phyloP scores from a whole-genome alignment of 2,888 invertebrate species.

The Parnassius orleans region DNA sequence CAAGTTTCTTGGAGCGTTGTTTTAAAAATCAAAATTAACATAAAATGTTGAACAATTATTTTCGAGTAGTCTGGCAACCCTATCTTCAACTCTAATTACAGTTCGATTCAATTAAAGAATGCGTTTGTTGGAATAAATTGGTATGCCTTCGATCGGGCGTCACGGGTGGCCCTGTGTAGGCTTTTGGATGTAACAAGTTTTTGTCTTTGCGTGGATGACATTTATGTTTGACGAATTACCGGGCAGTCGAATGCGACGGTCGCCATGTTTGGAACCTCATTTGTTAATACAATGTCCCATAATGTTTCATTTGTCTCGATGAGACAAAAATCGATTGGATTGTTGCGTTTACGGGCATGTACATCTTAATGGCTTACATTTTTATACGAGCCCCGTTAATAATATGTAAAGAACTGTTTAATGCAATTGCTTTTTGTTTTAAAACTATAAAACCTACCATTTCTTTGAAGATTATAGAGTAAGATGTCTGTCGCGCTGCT shows the following conservation, averaged over 20 bases:
- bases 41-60: slow-evolving; percentile 1
- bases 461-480: too few species aligned
- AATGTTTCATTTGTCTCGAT: slow-evolving; percentile 2
- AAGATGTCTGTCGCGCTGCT: too few species aligned
- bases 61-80: slow-evolving; percentile 17
- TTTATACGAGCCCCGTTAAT: neutral
- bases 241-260: slow-evolving; percentile 4
- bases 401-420: neutral
- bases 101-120: slow-evolving; percentile 42
- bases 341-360: neutral
- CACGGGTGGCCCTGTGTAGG: slow-evolving; percentile 25
- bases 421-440: too few species aligned
- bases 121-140: slow-evolving; percentile 39
- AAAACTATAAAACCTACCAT: too few species aligned
- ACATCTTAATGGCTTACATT: neutral
- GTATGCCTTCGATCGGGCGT: slow-evolving; percentile 33
- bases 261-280: slow-evolving; percentile 17
- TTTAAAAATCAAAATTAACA: too few species aligned
- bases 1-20: too few species aligned
- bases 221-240: slow-evolving; percentile 13
- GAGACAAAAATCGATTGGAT: slow-evolving; percentile 1
- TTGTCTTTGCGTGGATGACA: slow-evolving; percentile 13
- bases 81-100: slow-evolving; percentile 34
- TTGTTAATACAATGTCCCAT: slow-evolving; percentile 14
- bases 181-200: slow-evolving; percentile 21